These are phyloP conservation scores for Noctuana brunneofusca DNA, from an alignment of 2,888 invertebrate genomes.

Conservation along the genomic window DNA sequence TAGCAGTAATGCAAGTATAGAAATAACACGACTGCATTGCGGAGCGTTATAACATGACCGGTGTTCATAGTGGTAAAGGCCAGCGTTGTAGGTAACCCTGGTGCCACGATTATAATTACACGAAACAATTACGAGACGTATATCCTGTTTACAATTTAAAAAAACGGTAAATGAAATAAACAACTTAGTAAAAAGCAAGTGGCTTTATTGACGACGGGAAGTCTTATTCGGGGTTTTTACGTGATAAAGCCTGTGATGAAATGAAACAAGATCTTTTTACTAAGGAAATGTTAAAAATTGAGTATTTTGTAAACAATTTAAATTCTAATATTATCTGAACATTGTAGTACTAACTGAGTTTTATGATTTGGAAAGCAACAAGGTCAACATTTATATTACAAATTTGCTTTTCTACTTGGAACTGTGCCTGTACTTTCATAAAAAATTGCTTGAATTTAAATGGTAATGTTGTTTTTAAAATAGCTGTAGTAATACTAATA, in stretches of 20 bases:
- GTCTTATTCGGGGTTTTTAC: background rate
- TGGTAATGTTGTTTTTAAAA: background rate
- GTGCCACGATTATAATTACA: constrained; percentile 27
- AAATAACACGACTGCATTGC: constrained; percentile 25
- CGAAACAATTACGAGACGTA: constrained; percentile 14
- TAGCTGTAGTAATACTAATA: background rate
- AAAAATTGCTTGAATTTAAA: background rate
- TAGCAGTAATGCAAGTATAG: constrained; percentile 20
- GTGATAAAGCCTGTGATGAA: background rate
- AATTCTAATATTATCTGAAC: background rate
- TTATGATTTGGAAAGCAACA: background rate
- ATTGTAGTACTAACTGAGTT: background rate
- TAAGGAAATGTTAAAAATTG: background rate
- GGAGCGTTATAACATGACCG: constrained; percentile 24
- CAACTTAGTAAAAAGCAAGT: background rate
- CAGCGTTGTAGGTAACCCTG: constrained; percentile 22
- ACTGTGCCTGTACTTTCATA: background rate
- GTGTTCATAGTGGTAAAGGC: constrained; percentile 21
- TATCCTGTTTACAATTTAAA: constrained; percentile 30
- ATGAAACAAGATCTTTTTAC: background rate
- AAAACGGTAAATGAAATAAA: constrained; percentile 9
- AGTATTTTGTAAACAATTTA: background rate
- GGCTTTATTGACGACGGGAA: background rate
- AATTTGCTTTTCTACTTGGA: background rate
- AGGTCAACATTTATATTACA: constrained; percentile 1